Conservation (phyloP, 2,797 vertebrate species). For the Myioborus miniatus region DNA sequence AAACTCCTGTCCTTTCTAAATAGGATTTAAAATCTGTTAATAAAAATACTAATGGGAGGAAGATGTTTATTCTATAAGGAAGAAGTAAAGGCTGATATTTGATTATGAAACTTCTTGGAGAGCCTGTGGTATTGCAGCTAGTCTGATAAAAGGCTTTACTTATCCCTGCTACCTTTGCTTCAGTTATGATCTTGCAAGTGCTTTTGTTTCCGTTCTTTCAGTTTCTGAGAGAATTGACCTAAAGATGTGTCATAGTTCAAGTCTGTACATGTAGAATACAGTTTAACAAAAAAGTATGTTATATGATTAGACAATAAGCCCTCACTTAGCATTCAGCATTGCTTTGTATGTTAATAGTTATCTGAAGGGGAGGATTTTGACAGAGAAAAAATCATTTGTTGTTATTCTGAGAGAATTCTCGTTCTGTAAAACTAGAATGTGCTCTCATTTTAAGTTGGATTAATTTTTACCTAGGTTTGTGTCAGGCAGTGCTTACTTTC, state of each 20-base stretch:
- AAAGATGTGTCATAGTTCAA: neutral
- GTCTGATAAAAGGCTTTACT: neutral
- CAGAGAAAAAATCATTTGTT: neutral
- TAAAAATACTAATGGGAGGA: neutral
- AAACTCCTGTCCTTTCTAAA: neutral
- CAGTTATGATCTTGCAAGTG: accelerated
- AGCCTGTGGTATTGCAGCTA: neutral
- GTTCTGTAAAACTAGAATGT: neutral
- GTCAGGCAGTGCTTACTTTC: neutral
- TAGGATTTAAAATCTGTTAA: neutral
- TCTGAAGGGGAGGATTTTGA: neutral
- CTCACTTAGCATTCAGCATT: neutral
- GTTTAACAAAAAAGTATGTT: neutral
- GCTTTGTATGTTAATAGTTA: neutral
- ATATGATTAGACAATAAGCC: neutral
- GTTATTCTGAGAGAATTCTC: neutral
- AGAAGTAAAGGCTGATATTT: neutral
- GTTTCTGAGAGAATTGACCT: neutral
- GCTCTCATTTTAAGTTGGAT: neutral
- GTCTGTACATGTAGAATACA: neutral
- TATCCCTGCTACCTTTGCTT: neutral
- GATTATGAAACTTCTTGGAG: neutral
- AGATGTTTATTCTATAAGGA: neutral
- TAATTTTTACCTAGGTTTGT: neutral
- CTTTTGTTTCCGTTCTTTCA: neutral